Evolutionary conservation across 1,140 invertebrate genomes (phyloP).

Genomic region (Orius insidiosus): DNA sequence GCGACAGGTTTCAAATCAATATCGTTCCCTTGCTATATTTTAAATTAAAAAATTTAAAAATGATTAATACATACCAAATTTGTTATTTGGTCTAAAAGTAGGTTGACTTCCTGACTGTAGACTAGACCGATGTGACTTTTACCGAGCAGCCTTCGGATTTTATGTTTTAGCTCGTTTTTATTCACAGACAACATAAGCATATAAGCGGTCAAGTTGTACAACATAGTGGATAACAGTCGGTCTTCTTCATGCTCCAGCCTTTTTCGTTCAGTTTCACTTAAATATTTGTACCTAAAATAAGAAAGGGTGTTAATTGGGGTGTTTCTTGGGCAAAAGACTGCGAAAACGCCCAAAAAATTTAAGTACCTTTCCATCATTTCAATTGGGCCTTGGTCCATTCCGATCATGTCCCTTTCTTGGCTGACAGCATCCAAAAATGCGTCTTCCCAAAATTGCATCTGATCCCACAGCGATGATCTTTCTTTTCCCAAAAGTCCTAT

Average conservation of each 20-base stretch:
- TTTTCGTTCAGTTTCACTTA: conserved; percentile 88
- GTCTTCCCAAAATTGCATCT: conserved; percentile 99
- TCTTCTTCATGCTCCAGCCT: conserved; percentile 97
- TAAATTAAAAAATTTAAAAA: neutral
- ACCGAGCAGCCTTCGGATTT: conserved; percentile 82
- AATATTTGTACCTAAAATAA: conserved; percentile 56
- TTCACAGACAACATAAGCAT: conserved; percentile 87
- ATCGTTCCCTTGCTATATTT: conserved; percentile 74
- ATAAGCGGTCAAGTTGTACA: conserved; percentile 93
- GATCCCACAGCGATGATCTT: conserved; percentile 86
- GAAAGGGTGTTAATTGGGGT: neutral
- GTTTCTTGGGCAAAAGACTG: neutral
- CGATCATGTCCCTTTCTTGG: conserved; percentile 96
- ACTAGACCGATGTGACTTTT: conserved; percentile 97
- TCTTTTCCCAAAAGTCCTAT: conserved; percentile 41
- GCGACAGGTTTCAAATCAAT: conserved; percentile 87
- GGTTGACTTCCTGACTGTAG: conserved; percentile 94
- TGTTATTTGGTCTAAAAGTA: conserved; percentile 85
- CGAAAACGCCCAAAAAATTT: neutral
- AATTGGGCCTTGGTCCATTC: conserved; percentile 96
- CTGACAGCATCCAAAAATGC: conserved; percentile 96
- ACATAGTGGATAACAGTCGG: conserved; percentile 77
- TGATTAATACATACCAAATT: conserved; percentile 58
- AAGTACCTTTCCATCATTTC: conserved; percentile 94
- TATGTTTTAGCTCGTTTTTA: conserved; percentile 72